Percentiles rank a stretch among this genome's conserved stretches.
Evolutionary conservation across 2,113 vertebrate genomes (phyloP).

Genomic region (Oxyura jamaicensis): DNA sequence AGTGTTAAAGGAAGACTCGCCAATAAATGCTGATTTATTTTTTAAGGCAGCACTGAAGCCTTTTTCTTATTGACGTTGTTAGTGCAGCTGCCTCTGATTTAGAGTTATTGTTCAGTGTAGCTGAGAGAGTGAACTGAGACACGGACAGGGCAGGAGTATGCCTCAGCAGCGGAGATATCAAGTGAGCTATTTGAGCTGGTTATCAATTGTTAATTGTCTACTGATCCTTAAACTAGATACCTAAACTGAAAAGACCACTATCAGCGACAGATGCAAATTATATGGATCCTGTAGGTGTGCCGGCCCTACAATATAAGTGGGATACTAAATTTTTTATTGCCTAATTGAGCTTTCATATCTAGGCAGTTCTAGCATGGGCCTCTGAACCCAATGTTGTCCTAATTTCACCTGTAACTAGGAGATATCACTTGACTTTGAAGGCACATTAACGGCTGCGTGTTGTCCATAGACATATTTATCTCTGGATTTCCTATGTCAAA

Average conservation of each 20-base stretch:
- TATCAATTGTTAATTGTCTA: conserved; percentile 83
- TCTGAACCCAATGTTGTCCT: not conserved
- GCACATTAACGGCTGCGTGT: not conserved
- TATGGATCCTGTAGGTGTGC: conserved; percentile 59
- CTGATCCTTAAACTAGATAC: conserved; percentile 80
- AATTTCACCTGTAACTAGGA: not conserved
- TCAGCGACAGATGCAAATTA: conserved; percentile 74
- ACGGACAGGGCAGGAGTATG: conserved; percentile 40
- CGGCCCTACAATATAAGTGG: conserved; percentile 22
- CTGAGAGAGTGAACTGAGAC: conserved; percentile 47
- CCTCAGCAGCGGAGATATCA: conserved; percentile 57
- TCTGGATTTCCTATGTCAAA: not conserved
- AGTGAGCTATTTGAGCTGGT: conserved; percentile 75
- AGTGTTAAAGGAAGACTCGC: not conserved
- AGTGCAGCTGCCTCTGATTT: conserved; percentile 60
- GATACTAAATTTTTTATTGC: conserved; percentile 73
- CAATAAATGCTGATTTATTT: not conserved
- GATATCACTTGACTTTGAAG: not conserved
- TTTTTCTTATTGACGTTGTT: not conserved
- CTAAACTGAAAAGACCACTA: conserved; percentile 71
- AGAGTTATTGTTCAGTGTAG: conserved; percentile 22
- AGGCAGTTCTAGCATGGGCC: not conserved
- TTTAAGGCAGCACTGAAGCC: not conserved
- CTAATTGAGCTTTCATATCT: conserved; percentile 19
- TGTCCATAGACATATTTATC: not conserved